phyloP scores from a whole-genome alignment of 2,797 vertebrate genomes.

The Falco cherrug region DNA sequence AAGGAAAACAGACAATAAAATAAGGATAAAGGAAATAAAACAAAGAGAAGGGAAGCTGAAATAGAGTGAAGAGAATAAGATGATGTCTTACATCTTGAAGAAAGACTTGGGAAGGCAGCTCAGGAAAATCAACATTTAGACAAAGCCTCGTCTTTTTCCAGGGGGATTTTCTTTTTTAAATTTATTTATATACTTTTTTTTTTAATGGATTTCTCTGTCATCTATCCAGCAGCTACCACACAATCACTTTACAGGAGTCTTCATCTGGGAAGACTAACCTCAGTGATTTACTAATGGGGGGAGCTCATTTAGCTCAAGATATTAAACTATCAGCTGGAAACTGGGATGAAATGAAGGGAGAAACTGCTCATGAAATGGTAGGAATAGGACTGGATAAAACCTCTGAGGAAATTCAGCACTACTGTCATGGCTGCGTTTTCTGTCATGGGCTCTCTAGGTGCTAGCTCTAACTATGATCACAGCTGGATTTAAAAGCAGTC shows the following conservation, averaged over 20 bases:
- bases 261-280: background rate
- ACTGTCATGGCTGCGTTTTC: background rate
- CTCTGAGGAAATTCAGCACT: background rate
- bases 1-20: background rate
- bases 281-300: background rate
- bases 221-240: background rate
- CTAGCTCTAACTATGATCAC: background rate
- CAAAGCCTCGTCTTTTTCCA: background rate
- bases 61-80: background rate
- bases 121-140: background rate
- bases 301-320: background rate
- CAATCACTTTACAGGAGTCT: background rate
- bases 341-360: background rate
- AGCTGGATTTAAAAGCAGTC: background rate
- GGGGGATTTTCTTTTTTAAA: background rate
- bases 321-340: background rate
- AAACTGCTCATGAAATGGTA: background rate
- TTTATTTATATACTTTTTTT: background rate
- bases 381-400: background rate
- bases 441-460: background rate
- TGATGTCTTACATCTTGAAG: background rate
- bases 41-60: background rate
- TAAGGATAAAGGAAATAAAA: background rate
- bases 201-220: background rate
- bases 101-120: background rate